Percentiles rank a stretch among this genome's conserved stretches.
Evolutionary conservation across 2,888 invertebrate species (phyloP).

Genomic region (Hyppa rectilinea): DNA sequence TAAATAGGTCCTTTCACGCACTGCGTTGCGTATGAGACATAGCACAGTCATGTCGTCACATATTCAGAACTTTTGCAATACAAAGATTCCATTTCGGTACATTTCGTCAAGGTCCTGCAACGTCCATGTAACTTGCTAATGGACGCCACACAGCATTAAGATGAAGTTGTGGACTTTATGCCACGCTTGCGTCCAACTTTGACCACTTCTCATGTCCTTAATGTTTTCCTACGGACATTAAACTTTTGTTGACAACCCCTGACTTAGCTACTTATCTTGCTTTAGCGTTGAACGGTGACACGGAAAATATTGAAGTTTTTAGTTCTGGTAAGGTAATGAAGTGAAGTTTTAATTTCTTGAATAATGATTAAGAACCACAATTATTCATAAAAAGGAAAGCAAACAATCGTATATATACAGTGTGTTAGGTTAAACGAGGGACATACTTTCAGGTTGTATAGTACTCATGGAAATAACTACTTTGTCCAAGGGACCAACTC

Average conservation of each 20-base stretch:
- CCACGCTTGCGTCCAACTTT: conserved; percentile 76
- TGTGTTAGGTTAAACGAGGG: too few relatives aligned
- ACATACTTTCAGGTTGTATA: too few relatives aligned
- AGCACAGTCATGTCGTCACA: conserved; percentile 4
- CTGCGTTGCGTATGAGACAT: neutral
- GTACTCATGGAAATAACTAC: too few relatives aligned
- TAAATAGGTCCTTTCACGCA: neutral
- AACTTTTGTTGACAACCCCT: conserved; percentile 74
- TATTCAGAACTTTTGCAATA: conserved; percentile 20
- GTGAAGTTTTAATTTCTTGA: conserved; percentile 6
- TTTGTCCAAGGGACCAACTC: too few relatives aligned
- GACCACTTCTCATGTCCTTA: conserved; percentile 81
- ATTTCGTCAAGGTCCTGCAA: conserved; percentile 32
- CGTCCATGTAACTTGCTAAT: conserved; percentile 79
- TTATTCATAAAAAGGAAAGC: too few relatives aligned
- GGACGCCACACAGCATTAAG: conserved; percentile 80
- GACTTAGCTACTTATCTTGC: conserved; percentile 68
- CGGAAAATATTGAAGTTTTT: conserved; percentile 44
- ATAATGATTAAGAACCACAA: neutral
- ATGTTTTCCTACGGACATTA: conserved; percentile 78
- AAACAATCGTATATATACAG: too few relatives aligned
- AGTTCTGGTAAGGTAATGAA: conserved; percentile 15
- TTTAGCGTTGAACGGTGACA: conserved; percentile 54
- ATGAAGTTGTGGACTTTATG: conserved; percentile 77
- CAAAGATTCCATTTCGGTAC: conserved; percentile 43